Percentiles rank a stretch among this genome's conserved stretches.
These are phyloP conservation scores for Himalopsyche tibetana DNA, from an alignment of 2,888 invertebrate genomes.

Conservation along the genomic window DNA sequence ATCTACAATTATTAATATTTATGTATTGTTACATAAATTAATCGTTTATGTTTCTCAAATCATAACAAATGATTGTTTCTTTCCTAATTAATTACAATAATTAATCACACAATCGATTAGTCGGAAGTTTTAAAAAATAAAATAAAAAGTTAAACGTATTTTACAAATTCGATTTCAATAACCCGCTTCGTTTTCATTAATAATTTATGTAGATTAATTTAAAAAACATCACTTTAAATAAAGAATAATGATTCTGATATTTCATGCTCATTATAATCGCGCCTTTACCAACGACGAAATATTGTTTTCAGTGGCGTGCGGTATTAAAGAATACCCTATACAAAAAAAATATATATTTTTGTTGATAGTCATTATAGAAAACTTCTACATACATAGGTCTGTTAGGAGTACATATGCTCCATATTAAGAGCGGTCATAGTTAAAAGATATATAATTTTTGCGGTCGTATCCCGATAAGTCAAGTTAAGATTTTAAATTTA, in stretches of 20 bases:
- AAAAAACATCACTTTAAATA: slow-evolving; percentile 49
- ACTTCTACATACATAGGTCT: no score
- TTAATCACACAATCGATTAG: slow-evolving; percentile 10
- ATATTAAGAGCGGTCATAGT: no score
- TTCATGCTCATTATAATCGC: slow-evolving; percentile 1
- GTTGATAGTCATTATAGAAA: no score
- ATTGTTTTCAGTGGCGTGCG: not conserved
- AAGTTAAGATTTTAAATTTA: no score
- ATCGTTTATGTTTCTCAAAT: not conserved
- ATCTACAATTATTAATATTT: not conserved
- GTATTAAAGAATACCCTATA: no score
- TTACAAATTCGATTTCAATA: slow-evolving; percentile 14
- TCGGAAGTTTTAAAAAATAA: not conserved
- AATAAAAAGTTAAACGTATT: not conserved
- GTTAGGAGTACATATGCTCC: no score
- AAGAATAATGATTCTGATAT: slow-evolving; percentile 47
- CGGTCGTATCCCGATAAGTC: no score
- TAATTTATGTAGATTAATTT: slow-evolving; percentile 22
- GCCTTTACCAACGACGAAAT: not conserved
- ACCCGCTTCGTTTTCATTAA: not conserved
- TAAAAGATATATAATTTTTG: no score
- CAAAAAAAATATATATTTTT: no score
- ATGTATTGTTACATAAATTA: not conserved
- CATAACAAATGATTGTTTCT: not conserved
- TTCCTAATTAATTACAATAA: not conserved